Base-by-base conservation (phyloP, 2,797 vertebrate genomes). In the Halcyon smyrnensis region DNA sequence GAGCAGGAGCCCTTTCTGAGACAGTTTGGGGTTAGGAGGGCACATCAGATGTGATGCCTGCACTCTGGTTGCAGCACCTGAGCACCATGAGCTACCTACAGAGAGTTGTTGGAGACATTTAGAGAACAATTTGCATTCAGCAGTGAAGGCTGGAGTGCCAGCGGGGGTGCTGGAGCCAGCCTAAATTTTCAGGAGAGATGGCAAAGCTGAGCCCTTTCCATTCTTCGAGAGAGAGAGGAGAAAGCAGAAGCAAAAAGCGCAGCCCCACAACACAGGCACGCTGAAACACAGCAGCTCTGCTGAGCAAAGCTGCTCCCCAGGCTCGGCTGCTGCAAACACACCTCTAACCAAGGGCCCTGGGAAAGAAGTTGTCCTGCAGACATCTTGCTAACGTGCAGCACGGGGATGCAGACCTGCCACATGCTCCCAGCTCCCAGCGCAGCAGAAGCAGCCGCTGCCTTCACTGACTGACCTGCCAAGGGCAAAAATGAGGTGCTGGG, bases 41-140 rank as follows among this genome's bases (percentile, higher is more conserved):
- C 7, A 1, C 14, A 39, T 3, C 4, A 8, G 59, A 7, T 45
- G 56, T 1, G 48, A 88, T 12, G 37, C 37, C 36, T 62, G 30
- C 0, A 1, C 69, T 60, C n/a, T 34, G 25, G 23, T 32, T 0
- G 0, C 5, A 39, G 50, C 53, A 75, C 64, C 62, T 30, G 37
- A 78, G 41, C 4, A 0, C 34, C 50, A 4, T 36, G 65, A 79
- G 75, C n/a, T 54, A 32, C 64, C 71, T 15, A 34, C 39, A 30
- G 78, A 39, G 50, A 59, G 7, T 9, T 20, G 12, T 0, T 51
- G 41, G 36, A 87, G 60, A 71, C 62, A 32, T 70, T 84, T 90
- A 76, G 75, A 87, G 63, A 74, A 27, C 39, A 41, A 30, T 74
- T 21, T 34, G 43, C 30, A 74, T 70, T 67, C 1, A 1, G 59